A percentile compares a stretch with the other conserved stretches of the same genome.
phyloP scores from a whole-genome alignment of 1,140 invertebrate genomes.

The Pentalonia nigronervosa region DNA sequence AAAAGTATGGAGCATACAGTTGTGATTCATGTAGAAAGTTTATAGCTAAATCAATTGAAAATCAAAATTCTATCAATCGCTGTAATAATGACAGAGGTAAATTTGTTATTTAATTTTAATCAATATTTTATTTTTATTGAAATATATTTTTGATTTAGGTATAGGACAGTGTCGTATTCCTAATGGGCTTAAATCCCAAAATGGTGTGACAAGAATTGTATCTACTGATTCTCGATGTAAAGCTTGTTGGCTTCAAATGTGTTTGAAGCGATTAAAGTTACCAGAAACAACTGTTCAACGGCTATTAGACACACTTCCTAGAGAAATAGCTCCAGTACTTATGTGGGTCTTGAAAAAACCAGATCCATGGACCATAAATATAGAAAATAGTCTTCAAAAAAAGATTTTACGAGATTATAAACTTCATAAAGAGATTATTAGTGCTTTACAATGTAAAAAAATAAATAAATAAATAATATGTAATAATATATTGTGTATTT shows the following conservation, averaged over 20 bases:
- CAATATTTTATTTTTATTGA: neutral
- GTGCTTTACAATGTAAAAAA: neutral
- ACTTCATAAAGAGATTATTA: constrained; percentile 27
- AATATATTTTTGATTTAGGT: constrained; percentile 48
- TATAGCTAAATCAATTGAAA: constrained; percentile 72
- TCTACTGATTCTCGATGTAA: constrained; percentile 70
- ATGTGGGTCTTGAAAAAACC: constrained; percentile 42
- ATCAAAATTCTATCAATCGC: constrained; percentile 53
- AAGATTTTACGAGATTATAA: constrained; percentile 44
- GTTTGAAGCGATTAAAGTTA: constrained; percentile 79
- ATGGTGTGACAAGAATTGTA: constrained; percentile 65
- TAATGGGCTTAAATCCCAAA: constrained; percentile 73
- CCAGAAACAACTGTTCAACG: constrained; percentile 63
- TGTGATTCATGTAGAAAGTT: constrained; percentile 88
- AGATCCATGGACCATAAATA: constrained; percentile 45
- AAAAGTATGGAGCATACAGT: constrained; percentile 83
- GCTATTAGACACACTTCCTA: constrained; percentile 64
- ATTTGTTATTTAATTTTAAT: neutral
- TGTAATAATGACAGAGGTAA: constrained; percentile 57
- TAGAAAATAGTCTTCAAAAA: constrained; percentile 19
- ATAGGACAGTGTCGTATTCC: constrained; percentile 72
- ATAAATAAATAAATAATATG: neutral
- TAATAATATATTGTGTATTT: neutral
- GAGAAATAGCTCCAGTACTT: constrained; percentile 67
- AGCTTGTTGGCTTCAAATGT: constrained; percentile 88